Percentiles rank a stretch among this genome's conserved stretches.
phyloP scores from a whole-genome alignment of 2,113 vertebrate species.

The Oreochromis niloticus region DNA sequence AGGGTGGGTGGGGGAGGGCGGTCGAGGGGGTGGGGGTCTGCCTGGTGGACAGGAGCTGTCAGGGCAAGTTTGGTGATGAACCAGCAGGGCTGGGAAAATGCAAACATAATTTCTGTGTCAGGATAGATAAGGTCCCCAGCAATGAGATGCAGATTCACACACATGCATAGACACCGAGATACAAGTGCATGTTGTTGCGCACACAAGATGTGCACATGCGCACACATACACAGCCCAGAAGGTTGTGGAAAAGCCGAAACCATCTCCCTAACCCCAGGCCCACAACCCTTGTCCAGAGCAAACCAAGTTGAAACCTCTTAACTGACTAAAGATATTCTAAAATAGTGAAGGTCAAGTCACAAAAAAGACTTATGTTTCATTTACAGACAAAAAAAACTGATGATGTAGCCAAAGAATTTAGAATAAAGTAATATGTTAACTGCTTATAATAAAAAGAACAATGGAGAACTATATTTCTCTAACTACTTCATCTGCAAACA shows the following conservation, averaged over 20 bases:
- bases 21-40: slow-evolving; percentile 34
- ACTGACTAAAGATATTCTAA: not conserved
- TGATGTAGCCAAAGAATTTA: not conserved
- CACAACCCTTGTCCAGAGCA: not conserved
- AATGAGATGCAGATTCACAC: slow-evolving; percentile 60
- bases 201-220: not conserved
- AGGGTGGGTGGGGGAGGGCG: not conserved
- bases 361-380: not conserved
- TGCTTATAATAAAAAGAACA: not conserved
- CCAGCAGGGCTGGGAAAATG: slow-evolving; percentile 70
- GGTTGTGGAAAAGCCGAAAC: slow-evolving; percentile 9
- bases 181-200: slow-evolving; percentile 14
- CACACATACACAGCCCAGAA: not conserved
- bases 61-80: slow-evolving; percentile 71
- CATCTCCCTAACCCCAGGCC: not conserved
- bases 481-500: not conserved
- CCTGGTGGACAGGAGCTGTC: slow-evolving; percentile 77
- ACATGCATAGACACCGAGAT: slow-evolving; percentile 39
- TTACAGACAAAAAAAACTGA: not conserved
- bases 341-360: not conserved
- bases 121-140: slow-evolving; percentile 58
- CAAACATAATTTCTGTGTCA: slow-evolving; percentile 80
- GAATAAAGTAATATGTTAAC: not conserved
- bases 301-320: not conserved
- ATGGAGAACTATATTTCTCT: not conserved